Percentiles rank a stretch among this genome's conserved stretches.
These are phyloP conservation scores for Anoplophora glabripennis DNA, from an alignment of 1,140 invertebrate genomes.

Conservation along the genomic window DNA sequence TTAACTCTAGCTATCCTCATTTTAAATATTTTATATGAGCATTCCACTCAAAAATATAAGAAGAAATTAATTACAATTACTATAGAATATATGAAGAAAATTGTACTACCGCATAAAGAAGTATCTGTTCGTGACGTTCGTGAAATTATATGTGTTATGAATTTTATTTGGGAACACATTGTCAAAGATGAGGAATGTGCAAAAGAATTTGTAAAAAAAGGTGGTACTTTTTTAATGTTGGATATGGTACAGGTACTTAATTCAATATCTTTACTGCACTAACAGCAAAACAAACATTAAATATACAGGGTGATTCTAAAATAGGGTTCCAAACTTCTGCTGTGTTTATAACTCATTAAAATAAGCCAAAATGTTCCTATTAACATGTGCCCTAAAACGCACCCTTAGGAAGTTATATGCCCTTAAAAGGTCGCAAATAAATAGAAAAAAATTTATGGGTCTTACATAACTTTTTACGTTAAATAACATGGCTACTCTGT, in stretches of 20 bases:
- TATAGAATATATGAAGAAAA: slow-evolving; percentile 21
- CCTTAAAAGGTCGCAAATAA: no score
- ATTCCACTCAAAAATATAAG: not conserved
- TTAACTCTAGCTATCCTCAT: not conserved
- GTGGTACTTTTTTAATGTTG: slow-evolving; percentile 22
- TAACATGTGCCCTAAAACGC: no score
- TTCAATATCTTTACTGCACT: no score
- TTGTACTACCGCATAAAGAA: slow-evolving; percentile 9
- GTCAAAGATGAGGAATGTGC: not conserved
- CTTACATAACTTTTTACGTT: no score
- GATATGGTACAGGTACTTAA: slow-evolving; percentile 22
- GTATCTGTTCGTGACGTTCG: slow-evolving; percentile 6
- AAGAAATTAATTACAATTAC: not conserved
- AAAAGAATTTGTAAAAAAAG: slow-evolving; percentile 15
- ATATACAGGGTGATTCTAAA: no score
- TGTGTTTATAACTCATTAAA: no score
- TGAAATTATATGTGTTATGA: slow-evolving; percentile 19
- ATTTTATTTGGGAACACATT: slow-evolving; percentile 26
- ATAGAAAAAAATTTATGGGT: no score
- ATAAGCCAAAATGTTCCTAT: no score
- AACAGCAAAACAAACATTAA: no score
- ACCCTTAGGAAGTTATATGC: no score
- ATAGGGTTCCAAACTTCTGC: no score
- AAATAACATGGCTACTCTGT: no score
- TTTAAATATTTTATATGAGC: not conserved